Evolutionary conservation across 2,888 invertebrate species (phyloP), one percentile per base, ranked within the genome.

Genomic region (Drosophila aldrichi): DNA sequence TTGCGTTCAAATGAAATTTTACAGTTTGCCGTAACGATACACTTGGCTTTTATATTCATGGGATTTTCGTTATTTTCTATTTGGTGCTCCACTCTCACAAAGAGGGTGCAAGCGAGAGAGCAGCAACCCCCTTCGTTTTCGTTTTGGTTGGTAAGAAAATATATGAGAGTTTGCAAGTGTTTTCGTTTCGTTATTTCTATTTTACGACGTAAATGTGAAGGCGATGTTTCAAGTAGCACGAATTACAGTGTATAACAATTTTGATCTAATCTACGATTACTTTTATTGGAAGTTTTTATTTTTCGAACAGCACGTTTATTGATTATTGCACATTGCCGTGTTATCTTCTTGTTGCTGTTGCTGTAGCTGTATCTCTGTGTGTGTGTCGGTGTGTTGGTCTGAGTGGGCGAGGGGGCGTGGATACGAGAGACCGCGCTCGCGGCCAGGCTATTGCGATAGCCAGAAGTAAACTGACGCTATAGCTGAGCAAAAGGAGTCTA

Each of bases 301-400:
- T 71, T 70, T 49, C 56, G 18, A 64, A 62, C 57, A 71, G 81
- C 82, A 74, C 79, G 71, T 82, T 84, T 85, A 88, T 85, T 82
- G 84, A 85, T 85, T 81, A 81, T 81, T 81, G 78, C 81, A 82
- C 75, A 76, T 70, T 59, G 67, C 58, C 72, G 69, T 82, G 79
- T 88, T 84, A 84, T 84, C 88, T 69, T 40, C 32, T 56, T 44
- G 43, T 49, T 49, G 49, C 48, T 32, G 48, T 48, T 48, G 25
- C 25, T 25, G 48, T 46, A 25, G n/a, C n/a, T n/a, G 20, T 22
- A 22, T 16, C 12, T 22, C 3, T 46, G 25, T 49, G 2, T 32
- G 32, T 18, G 32, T 18, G 32, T 32, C 29, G 29, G 32, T 32
- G 7, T 32, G 49, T 29, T 10, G 10, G n/a, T 10, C 29, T 56